Evolutionary conservation across 2,888 invertebrate genomes (phyloP), one percentile per base, ranked within the genome.

Genomic region (Antheraea yamamai): DNA sequence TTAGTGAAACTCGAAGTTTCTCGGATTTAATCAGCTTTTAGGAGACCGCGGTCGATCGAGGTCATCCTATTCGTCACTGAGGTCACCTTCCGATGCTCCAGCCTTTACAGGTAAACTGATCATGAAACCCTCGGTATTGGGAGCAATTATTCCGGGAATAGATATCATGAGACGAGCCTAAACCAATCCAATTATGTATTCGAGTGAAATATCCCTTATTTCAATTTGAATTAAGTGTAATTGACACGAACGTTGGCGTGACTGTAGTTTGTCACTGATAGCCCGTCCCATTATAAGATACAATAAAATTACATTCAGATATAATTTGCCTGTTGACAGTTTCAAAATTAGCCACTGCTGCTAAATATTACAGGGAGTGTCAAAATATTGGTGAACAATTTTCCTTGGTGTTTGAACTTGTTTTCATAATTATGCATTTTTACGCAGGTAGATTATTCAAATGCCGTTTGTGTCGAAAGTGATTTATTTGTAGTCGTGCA

Each of bases 161-260:
- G 61, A 64, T 47, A 71, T 39, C 4, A 47, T 20, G 35, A 70
- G 70, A 81, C 80, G 75, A 78, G 75, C 79, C 81, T 79, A 72
- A 77, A 74, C 80, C 85, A 87, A 88, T 89, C 81, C 82, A 88
- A 87, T 89, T 88, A 87, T 81, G 81, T 79, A 84, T 84, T 84
- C 82, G 85, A 81, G 82, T 84, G 82, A 84, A 85, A 83, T 84
- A 84, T 85, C 84, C 84, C 81, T 85, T 84, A 87, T 88, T 88
- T 85, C 86, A 85, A 86, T 89, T 88, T 84, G 84, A 85, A 85
- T 86, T 89, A 91, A 92, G 88, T 87, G 85, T 86, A 84, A 86
- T 83, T 84, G 89, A 81, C 93, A 92, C 93, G 93, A 81, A 89
- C 88, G 81, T 80, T 92, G 81, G 89, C 92, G 93, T 93, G 92